Base-by-base conservation (phyloP, 2,113 vertebrate genomes). In the Thinocorus orbignyianus region DNA sequence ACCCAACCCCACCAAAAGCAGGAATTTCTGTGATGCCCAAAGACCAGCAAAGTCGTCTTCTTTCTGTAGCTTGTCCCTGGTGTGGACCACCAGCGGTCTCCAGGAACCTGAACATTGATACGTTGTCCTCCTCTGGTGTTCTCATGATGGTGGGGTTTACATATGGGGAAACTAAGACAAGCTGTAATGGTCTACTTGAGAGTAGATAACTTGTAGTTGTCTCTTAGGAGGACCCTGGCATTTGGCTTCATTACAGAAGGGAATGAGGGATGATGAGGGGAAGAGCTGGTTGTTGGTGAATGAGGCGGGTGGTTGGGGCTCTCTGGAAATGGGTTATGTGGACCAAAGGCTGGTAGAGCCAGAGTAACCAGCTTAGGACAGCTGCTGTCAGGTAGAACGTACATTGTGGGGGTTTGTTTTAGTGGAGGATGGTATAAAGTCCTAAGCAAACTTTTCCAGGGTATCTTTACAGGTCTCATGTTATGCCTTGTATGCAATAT, bases 41-140 rank as follows among this genome's bases (percentile, higher is more conserved):
- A 72, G n/a, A 61, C 69, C 55, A 24, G 49, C 17, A 81, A 93
- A 85, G 62, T 42, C 26, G 26, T 81, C 26, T 62, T 85, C 1
- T 16, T 70, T 90, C 64, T 44, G 49, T 78, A 88, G 41, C 1
- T 5, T 58, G 23, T 72, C 33, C 52, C 41, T 73, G 13, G 30
- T 81, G 62, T 1, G 3, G 30, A 44, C 16, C 14, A 13, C 7
- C 24, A 71, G 26, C 30, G n/a, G 23, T 49, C 13, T 86, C 26
- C 15, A 11, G 69, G 15, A 15, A 62, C 64, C n/a, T 55, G 58
- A 46, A 37, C 9, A 7, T 0, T 0, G 1, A 7, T 60, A 35
- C 72, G 19, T 90, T 31, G 46, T 86, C 42, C 68, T 35, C 0
- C n/a, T 28, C 48, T 61, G 60, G 44, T 78, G 37, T 78, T 93